These are phyloP conservation scores for Urocynchramus pylzowi DNA, from an alignment of 2,113 vertebrate genomes.

Conservation along the genomic window DNA sequence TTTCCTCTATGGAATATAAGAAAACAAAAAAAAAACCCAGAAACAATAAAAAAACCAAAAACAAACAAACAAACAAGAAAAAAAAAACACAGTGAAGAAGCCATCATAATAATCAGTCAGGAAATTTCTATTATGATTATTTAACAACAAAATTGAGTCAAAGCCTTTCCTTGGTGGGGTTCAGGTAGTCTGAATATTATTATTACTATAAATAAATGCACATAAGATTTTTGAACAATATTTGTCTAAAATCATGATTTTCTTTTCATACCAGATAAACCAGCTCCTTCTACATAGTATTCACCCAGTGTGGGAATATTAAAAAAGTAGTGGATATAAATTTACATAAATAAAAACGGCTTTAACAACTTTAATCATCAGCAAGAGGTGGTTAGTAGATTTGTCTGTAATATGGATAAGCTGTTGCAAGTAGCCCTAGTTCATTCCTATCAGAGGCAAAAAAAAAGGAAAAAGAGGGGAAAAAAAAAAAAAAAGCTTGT, in stretches of 20 bases:
- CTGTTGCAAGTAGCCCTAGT: neutral
- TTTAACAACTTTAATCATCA: neutral
- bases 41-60: neutral
- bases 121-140: neutral
- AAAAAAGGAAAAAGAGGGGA: accelerated
- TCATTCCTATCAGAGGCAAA: accelerated
- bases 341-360: neutral
- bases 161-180: neutral
- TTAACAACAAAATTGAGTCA: neutral
- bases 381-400: neutral
- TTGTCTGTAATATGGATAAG: neutral
- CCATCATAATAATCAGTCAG: neutral
- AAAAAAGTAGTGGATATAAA: neutral
- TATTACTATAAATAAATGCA: neutral
- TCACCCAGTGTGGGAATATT: neutral
- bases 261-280: neutral
- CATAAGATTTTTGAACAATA: neutral
- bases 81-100: neutral
- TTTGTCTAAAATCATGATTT: neutral
- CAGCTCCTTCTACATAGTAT: neutral
- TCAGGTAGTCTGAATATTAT: neutral
- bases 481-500: accelerated
- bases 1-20: neutral
- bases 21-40: neutral
- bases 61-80: no score